phyloP scores from a whole-genome alignment of 2,113 vertebrate genomes.

The Chaetorhynchus papuensis region DNA sequence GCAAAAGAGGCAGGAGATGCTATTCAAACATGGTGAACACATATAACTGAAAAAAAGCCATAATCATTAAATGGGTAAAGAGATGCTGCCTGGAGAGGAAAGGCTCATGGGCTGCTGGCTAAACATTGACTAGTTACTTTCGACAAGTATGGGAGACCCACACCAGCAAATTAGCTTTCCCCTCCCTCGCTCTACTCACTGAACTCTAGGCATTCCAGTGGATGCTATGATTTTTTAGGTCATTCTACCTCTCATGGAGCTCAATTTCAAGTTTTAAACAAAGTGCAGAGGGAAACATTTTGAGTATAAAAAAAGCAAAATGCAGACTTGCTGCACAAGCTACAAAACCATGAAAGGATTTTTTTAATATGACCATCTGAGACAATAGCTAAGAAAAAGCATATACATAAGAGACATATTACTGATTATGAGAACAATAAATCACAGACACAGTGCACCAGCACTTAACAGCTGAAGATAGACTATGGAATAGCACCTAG shows the following conservation, averaged over 20 bases:
- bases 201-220: neutral
- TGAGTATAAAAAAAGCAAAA: slow-evolving; percentile 51
- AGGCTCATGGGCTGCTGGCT: neutral
- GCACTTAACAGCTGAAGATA: slow-evolving; percentile 59
- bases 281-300: slow-evolving; percentile 21
- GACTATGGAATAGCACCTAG: slow-evolving; percentile 34
- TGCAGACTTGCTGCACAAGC: slow-evolving; percentile 14
- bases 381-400: slow-evolving; percentile 50
- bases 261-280: slow-evolving; percentile 45
- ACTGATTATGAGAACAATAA: slow-evolving; percentile 73
- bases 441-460: slow-evolving; percentile 54
- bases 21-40: neutral
- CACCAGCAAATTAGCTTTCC: neutral
- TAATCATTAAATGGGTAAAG: neutral
- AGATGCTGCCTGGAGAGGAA: neutral
- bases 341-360: slow-evolving; percentile 55
- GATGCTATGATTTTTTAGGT: neutral
- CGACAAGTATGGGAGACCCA: neutral
- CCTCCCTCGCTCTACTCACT: neutral
- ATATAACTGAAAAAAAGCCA: neutral
- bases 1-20: neutral
- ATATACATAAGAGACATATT: slow-evolving; percentile 65
- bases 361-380: slow-evolving; percentile 69
- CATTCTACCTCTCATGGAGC: slow-evolving; percentile 17
- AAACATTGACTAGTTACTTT: neutral